phyloP scores from a whole-genome alignment of 1,140 invertebrate species.

The Helicoverpa zea region DNA sequence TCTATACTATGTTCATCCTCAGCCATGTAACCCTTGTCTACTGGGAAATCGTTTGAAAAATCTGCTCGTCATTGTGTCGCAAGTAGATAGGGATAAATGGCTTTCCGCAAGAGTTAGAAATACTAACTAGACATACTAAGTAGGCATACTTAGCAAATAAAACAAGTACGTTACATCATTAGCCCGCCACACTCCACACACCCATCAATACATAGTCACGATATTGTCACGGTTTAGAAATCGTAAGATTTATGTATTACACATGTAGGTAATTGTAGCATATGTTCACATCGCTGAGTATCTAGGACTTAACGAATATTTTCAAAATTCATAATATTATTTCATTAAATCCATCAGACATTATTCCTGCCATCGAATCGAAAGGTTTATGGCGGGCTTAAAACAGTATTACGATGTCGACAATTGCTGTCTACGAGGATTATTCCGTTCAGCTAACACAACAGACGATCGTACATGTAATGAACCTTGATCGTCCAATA shows the following conservation, averaged over 20 bases:
- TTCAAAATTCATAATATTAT: not conserved
- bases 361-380: not conserved
- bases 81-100: not conserved
- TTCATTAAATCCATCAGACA: not conserved
- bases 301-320: not conserved
- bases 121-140: not conserved
- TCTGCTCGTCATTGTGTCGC: too few relatives aligned
- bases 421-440: slow-evolving; percentile 37
- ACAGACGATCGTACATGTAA: slow-evolving; percentile 46
- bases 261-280: not conserved
- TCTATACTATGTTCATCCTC: too few relatives aligned
- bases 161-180: not conserved
- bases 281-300: not conserved
- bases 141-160: not conserved
- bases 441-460: slow-evolving; percentile 57
- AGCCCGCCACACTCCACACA: not conserved
- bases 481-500: slow-evolving; percentile 59
- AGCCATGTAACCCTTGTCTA: too few relatives aligned
- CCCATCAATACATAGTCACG: slow-evolving; percentile 21
- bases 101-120: not conserved
- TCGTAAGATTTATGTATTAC: slow-evolving; percentile 15
- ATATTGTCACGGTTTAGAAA: slow-evolving; percentile 29
- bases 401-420: slow-evolving; percentile 22
- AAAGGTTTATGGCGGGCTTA: slow-evolving; percentile 3
- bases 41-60: too few relatives aligned